Conservation (phyloP, 2,113 vertebrate genomes). For the Pyrgilauda ruficollis region DNA sequence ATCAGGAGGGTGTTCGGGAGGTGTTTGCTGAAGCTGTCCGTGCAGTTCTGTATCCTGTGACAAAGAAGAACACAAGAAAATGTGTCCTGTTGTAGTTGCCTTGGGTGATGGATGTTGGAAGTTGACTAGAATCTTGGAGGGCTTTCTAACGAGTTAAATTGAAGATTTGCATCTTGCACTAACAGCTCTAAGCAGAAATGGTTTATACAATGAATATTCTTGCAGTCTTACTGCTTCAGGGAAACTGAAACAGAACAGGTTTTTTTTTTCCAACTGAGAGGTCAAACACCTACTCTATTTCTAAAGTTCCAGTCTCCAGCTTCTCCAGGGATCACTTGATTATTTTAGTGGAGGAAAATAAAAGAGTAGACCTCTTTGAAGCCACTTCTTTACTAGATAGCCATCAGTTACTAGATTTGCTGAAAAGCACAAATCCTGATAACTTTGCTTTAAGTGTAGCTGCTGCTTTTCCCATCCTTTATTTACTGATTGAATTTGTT, state of each 20-base stretch:
- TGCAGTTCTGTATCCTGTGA: conserved; percentile 88
- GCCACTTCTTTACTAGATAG: conserved; percentile 3
- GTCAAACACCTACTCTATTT: conserved; percentile 20
- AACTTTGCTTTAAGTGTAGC: not conserved
- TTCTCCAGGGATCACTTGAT: conserved; percentile 17
- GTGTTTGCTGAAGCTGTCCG: conserved; percentile 90
- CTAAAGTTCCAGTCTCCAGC: conserved; percentile 1
- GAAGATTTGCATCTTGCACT: conserved; percentile 69
- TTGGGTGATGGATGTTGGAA: not conserved
- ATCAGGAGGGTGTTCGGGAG: conserved; percentile 87
- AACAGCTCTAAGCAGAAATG: conserved; percentile 60
- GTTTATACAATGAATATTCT: conserved; percentile 35
- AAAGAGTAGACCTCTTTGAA: not conserved
- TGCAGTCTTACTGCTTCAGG: conserved; percentile 55
- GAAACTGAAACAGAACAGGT: conserved; percentile 13
- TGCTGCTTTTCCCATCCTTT: conserved; percentile 31
- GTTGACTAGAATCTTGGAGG: conserved; percentile 14
- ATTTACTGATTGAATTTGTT: not conserved
- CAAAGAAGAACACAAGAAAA: conserved; percentile 88
- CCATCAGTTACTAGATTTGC: not conserved
- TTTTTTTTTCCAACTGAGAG: not conserved
- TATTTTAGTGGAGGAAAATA: not conserved
- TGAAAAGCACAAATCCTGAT: conserved; percentile 24
- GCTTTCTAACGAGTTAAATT: conserved; percentile 27
- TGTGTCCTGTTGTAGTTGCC: conserved; percentile 86